A percentile compares a stretch with the other conserved stretches of the same genome.
These are phyloP conservation scores for Etheostoma spectabile DNA, from an alignment of 2,113 vertebrate species.

Conservation along the genomic window DNA sequence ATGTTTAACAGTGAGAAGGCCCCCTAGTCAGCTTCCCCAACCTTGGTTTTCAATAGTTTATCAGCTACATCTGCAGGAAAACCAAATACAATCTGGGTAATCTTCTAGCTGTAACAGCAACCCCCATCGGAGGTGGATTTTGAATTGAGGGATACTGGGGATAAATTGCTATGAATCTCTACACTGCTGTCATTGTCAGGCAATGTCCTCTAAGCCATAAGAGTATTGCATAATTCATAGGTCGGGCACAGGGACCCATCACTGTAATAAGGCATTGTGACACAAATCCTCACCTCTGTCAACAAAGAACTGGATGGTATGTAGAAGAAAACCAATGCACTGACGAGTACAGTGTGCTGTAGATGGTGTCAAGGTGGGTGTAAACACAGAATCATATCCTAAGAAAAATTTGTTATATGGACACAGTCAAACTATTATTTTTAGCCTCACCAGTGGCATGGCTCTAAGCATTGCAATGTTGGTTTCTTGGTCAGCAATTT, in stretches of 20 bases:
- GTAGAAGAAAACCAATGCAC: conserved; percentile 37
- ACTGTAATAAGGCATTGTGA: conserved; percentile 66
- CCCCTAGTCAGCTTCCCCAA: neutral
- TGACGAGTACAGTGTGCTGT: neutral
- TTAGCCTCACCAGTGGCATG: too few relatives aligned
- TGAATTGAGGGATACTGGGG: conserved; percentile 33
- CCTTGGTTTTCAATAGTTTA: neutral
- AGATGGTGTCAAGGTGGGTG: conserved; percentile 6
- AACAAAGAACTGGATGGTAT: conserved; percentile 36
- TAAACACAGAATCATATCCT: conserved; percentile 19
- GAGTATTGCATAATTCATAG: conserved; percentile 76
- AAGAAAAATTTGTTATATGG: neutral
- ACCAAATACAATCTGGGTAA: conserved; percentile 25
- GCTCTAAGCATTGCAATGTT: neutral
- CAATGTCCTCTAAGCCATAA: conserved; percentile 56
- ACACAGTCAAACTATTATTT: neutral
- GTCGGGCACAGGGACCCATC: conserved; percentile 51
- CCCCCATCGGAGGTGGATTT: conserved; percentile 13
- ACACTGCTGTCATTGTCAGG: conserved; percentile 51
- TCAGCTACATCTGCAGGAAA: conserved; percentile 29
- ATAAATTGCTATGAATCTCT: conserved; percentile 56
- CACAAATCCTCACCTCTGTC: conserved; percentile 51
- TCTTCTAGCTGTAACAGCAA: conserved; percentile 21
- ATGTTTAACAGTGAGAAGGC: conserved; percentile 17
- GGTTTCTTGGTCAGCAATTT: neutral